Evolutionary conservation across 2,888 invertebrate species (phyloP).

Genomic region (Xanthostigma xanthostigma): DNA sequence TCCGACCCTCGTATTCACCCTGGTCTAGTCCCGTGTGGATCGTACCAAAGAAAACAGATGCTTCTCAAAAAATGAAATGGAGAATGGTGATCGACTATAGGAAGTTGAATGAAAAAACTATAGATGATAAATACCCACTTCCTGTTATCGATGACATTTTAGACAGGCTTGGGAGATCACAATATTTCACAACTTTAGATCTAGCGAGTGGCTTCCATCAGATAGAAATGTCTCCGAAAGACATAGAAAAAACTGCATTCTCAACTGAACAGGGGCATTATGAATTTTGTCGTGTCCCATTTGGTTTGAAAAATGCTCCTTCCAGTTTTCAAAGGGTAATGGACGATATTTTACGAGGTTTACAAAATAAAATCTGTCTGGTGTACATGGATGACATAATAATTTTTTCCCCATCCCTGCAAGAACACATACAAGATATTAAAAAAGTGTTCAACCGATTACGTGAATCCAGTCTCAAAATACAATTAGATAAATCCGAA

Average conservation of each 20-base stretch:
- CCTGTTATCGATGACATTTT: conserved; percentile 15
- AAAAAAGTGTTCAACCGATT: conserved; percentile 9
- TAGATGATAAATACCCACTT: conserved; percentile 16
- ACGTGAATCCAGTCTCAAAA: conserved; percentile 11
- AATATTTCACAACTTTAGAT: conserved; percentile 16
- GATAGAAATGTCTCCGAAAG: conserved; percentile 10
- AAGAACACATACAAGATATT: conserved; percentile 10
- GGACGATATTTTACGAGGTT: too few relatives aligned
- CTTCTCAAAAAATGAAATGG: conserved; percentile 16
- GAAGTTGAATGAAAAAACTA: conserved; percentile 20
- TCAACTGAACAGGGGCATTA: conserved; percentile 14
- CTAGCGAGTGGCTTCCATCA: conserved; percentile 16
- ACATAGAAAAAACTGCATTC: conserved; percentile 16
- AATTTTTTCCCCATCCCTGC: conserved; percentile 8
- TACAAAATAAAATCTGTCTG: conserved; percentile 11
- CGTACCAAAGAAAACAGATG: conserved; percentile 19
- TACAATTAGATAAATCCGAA: conserved; percentile 12
- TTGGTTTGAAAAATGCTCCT: conserved; percentile 16
- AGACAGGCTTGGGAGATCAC: conserved; percentile 11
- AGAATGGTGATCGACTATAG: conserved; percentile 23
- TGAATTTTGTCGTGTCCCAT: conserved; percentile 17
- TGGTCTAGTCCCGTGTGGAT: conserved; percentile 17
- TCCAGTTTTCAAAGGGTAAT: conserved; percentile 16
- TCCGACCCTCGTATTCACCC: conserved; percentile 14
- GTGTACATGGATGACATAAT: conserved; percentile 16